Evolutionary conservation across 2,797 vertebrate genomes (phyloP).

Genomic region (Momotus momota): DNA sequence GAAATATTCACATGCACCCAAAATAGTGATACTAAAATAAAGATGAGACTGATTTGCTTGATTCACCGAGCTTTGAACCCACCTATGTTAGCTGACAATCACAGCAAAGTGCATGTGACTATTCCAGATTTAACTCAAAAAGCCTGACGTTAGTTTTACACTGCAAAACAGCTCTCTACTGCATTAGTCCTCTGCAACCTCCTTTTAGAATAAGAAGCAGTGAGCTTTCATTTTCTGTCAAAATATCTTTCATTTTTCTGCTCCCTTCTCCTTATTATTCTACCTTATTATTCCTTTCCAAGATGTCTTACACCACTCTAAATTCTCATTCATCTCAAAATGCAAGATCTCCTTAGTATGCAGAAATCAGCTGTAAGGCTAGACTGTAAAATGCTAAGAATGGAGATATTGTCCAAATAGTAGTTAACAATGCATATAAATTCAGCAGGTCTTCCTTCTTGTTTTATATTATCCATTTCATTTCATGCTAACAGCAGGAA

Average conservation of each 20-base stretch:
- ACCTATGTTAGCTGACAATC: neutral
- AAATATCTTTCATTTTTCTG: neutral
- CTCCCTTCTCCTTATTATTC: neutral
- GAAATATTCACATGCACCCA: neutral
- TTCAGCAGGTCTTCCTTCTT: neutral
- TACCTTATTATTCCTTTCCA: neutral
- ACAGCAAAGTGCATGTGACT: neutral
- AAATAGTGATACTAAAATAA: conserved; percentile 12
- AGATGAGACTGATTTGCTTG: neutral
- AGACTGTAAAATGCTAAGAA: neutral
- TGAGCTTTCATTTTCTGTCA: neutral
- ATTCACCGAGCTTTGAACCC: conserved; percentile 11
- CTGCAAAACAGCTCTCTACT: neutral
- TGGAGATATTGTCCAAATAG: conserved; percentile 17
- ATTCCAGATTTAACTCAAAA: neutral
- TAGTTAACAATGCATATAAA: conserved; percentile 8
- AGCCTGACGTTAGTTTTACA: neutral
- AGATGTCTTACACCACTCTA: neutral
- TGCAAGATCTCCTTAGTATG: neutral
- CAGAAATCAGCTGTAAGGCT: neutral
- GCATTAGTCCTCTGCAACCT: neutral
- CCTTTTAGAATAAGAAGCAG: neutral
- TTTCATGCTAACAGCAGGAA: neutral
- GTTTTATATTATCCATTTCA: conserved; percentile 12
- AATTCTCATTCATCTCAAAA: neutral